Base-by-base conservation (phyloP, 2,888 invertebrate genomes). In the Gastrophysa polygoni region DNA sequence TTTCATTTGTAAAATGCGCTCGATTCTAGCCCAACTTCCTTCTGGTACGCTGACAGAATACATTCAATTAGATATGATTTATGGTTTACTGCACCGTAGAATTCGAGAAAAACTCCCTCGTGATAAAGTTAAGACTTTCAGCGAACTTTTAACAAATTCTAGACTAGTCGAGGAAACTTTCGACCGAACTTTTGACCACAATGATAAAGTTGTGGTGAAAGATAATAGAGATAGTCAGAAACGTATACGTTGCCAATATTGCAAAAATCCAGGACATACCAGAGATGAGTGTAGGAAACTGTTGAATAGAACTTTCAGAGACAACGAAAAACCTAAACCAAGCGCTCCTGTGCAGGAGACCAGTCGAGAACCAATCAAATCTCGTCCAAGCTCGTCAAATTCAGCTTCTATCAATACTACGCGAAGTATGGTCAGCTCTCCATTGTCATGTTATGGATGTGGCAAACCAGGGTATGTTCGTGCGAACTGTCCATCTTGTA, bases 41-140 rank as follows among this genome's bases (percentile, higher is more conserved):
- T 11, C 28, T 3, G 16, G 32, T 34, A 46, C 32, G 1, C 21
- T 55, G 14, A n/a, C 57, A 4, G 56, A 62, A 47, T 10, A 21
- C 6, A 49, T 52, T 10, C 60, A 64, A 47, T 10, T 61, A 10
- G 61, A 64, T 20, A 61, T 64, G 65, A 55, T 65, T 21, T 59
- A 62, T 32, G 62, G 62, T 8, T 46, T 65, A 44, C 18, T 65
- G 8, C 21, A 61, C 49, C 20, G 29, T 3, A 38, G 10, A 29
- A 57, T 64, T 32, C 52, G 64, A 4, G 57, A 64, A 55, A 54
- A 58, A 47, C 28, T 64, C 5, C 34, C 57, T 10, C 54, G 55
- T 6, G 58, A 61, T 17, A 43, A 43, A 14, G 18, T 55, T 0
- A 34, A 46, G 14, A 57, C 51, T 11, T 57, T 61, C 32, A 47